Evolutionary conservation across 2,113 vertebrate species (phyloP).

Genomic region (Melanotaenia duboulayi): DNA sequence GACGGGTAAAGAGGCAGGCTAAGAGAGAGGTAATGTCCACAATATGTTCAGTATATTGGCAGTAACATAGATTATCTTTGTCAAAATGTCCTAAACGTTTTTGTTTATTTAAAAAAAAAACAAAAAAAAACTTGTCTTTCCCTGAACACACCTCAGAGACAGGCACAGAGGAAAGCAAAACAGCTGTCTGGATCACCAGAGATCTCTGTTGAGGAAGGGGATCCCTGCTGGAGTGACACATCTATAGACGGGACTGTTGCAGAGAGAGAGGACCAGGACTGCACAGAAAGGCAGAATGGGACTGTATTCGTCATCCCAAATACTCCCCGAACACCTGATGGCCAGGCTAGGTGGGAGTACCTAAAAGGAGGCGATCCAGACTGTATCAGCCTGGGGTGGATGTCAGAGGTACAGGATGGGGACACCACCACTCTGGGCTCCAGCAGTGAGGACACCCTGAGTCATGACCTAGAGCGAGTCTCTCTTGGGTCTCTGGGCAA

Average conservation of each 20-base stretch:
- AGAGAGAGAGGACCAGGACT: constrained; percentile 52
- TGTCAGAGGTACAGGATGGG: constrained; percentile 78
- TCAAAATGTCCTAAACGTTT: background rate
- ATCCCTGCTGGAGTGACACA: constrained; percentile 49
- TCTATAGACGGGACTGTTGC: constrained; percentile 8
- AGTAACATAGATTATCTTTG: background rate
- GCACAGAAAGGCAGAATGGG: constrained; percentile 69
- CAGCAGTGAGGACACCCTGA: constrained; percentile 87
- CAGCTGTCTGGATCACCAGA: constrained; percentile 29
- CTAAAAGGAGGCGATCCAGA: constrained; percentile 78
- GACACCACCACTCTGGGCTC: constrained; percentile 88
- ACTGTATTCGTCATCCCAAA: constrained; percentile 83
- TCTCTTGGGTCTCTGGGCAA: constrained; percentile 82
- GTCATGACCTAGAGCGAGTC: constrained; percentile 81
- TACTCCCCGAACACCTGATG: constrained; percentile 50
- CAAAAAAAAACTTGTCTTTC: background rate
- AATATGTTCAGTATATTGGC: background rate
- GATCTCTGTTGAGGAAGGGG: constrained; percentile 76
- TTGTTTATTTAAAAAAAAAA: too few species aligned
- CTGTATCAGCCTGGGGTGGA: constrained; percentile 70
- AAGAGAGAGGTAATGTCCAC: constrained; percentile 75
- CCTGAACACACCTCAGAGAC: constrained; percentile 47
- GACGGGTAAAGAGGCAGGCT: constrained; percentile 81
- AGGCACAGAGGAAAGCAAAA: constrained; percentile 47
- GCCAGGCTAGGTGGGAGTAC: constrained; percentile 77